A percentile compares a stretch with the other conserved stretches of the same genome.
These are phyloP conservation scores for Cydia fagiglandana DNA, from an alignment of 1,140 invertebrate genomes.

Conservation along the genomic window DNA sequence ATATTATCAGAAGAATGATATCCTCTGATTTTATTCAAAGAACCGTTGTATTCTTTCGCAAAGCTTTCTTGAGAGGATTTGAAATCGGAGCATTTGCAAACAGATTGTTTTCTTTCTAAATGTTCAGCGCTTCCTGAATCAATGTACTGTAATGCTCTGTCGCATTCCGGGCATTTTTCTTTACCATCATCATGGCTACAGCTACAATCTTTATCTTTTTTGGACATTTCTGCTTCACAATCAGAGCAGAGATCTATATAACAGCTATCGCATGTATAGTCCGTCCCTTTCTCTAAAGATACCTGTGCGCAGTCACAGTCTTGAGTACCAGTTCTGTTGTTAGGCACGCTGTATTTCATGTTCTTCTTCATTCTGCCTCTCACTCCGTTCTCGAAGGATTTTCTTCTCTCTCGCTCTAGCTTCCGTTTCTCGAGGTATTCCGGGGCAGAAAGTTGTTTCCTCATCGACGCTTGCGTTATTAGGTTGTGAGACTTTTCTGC, in stretches of 20 bases:
- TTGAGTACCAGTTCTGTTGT: conserved; percentile 48
- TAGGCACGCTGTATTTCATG: conserved; percentile 60
- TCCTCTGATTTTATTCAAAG: conserved; percentile 66
- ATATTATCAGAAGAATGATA: conserved; percentile 75
- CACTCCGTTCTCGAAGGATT: conserved; percentile 82
- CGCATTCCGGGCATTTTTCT: conserved; percentile 70
- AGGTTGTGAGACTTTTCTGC: conserved; percentile 77
- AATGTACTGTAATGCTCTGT: conserved; percentile 65
- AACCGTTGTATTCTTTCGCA: conserved; percentile 58
- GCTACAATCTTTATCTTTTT: conserved; percentile 58
- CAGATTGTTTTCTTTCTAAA: conserved; percentile 59
- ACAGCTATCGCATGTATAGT: conserved; percentile 72
- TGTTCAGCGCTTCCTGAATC: conserved; percentile 65
- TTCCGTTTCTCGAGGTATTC: conserved; percentile 92
- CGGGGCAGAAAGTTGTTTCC: conserved; percentile 90
- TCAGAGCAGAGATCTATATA: conserved; percentile 71
- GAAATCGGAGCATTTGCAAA: conserved; percentile 70
- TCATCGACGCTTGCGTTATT: conserved; percentile 81
- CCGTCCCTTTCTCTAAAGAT: conserved; percentile 67
- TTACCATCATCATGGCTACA: conserved; percentile 53
- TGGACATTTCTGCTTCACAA: conserved; percentile 61
- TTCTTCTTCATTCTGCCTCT: conserved; percentile 80
- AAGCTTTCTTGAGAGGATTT: conserved; percentile 74
- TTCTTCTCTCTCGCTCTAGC: conserved; percentile 84
- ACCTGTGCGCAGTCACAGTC: conserved; percentile 68